Evolutionary conservation across 2,797 vertebrate genomes (phyloP), one percentile per base, ranked within the genome.

Genomic region (Pygocentrus nattereri): DNA sequence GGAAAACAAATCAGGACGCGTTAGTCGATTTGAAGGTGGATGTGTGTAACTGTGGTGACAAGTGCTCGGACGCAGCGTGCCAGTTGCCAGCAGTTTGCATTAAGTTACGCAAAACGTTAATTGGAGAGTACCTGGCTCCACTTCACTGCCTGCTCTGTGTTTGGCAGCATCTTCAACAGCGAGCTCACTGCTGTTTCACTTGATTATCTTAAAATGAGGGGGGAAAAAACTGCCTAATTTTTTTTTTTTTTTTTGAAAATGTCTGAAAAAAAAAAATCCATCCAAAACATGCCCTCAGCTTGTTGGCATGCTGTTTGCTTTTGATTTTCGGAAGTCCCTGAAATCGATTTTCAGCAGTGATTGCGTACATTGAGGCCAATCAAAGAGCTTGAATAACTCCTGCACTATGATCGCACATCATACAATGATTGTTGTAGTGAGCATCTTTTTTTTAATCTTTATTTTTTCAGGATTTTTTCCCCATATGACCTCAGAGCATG

Each of bases 111-210:
- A 86, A 88, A 76, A 92, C 90, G 62, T 93, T 95, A 95, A 95
- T 94, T 95, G 93, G 93, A 94, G 91, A 89, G 87, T 95, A 95
- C 92, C 93, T 94, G 93, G 93, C 93, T 91, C 87, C 80, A 91
- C 92, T 93, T 94, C 92, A 93, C 91, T 92, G 85, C 90, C 85
- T 81, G 91, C 85, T 90, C 89, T 78, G 87, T 86, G 87, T 93
- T 92, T 93, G 93, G 92, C 91, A 92, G 88, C 65, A 85, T 88
- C 87, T 91, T n/a, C 56, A 91, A 88, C 91, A 88, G 90, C 86
- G 18, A 89, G 90, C 90, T 91, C 90, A 91, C 87, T 92, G 90
- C 89, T 93, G 92, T 91, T 93, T 92, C 89, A 91, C 92, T 89
- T 95, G 92, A 93, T 94, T 95, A 91, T 88, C 84, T 89, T 88